These are phyloP conservation scores for Mustelus asterias DNA, from an alignment of 2,113 vertebrate species.

Conservation along the genomic window DNA sequence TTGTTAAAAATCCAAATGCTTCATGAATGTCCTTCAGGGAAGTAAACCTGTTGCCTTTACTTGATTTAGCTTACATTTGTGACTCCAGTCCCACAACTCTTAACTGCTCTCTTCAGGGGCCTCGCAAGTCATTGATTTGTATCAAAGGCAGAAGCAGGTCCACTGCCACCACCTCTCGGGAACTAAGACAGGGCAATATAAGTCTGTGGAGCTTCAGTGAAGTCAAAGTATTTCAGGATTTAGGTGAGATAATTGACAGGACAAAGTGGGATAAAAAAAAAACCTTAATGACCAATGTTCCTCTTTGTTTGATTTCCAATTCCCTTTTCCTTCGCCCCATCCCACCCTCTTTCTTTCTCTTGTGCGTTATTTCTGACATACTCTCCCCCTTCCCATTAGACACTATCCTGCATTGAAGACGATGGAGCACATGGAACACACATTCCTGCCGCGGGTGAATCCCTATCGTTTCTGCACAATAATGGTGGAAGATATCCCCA, in stretches of 20 bases:
- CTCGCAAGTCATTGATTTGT: not conserved
- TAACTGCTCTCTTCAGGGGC: not conserved
- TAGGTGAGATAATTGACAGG: not conserved
- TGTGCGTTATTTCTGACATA: too few relatives aligned
- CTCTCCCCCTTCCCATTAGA: constrained; percentile 50
- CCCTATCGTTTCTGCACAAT: constrained; percentile 90
- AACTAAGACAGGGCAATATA: not conserved
- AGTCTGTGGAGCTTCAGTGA: not conserved
- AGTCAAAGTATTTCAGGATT: not conserved
- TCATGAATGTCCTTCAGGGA: not conserved
- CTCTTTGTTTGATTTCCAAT: not conserved
- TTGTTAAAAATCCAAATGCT: not conserved
- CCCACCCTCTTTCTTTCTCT: too few relatives aligned
- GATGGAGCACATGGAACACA: constrained; percentile 84
- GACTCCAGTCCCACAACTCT: not conserved
- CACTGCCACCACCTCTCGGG: too few relatives aligned
- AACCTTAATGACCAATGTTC: not conserved
- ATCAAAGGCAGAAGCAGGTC: not conserved
- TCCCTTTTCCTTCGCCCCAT: not conserved
- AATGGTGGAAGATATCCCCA: constrained; percentile 88
- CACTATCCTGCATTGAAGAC: constrained; percentile 92
- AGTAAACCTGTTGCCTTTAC: not conserved
- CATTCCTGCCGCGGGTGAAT: constrained; percentile 78
- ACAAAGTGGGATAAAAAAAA: not conserved
- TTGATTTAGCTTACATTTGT: not conserved